Percentiles rank a stretch among this genome's conserved stretches.
Evolutionary conservation across 2,888 invertebrate species (phyloP).

Genomic region (Dryococelus australis): DNA sequence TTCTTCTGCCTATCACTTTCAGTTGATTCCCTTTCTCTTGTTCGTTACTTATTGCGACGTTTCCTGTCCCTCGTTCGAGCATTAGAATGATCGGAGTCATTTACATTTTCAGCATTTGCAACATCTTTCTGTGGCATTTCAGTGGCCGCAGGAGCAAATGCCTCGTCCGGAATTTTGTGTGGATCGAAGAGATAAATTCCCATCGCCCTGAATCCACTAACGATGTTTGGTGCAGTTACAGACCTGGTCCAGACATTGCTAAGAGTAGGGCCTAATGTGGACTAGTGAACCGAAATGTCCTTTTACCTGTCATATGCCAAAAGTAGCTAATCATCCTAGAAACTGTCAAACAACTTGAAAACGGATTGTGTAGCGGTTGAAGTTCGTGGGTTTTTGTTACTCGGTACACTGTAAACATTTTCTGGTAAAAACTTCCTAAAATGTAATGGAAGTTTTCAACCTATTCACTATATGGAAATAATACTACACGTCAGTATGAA

Average conservation of each 20-base stretch:
- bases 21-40: background rate
- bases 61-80: background rate
- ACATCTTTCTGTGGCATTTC: background rate
- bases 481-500: too few relatives aligned
- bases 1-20: background rate
- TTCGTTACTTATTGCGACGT: background rate
- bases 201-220: background rate
- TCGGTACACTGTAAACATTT: too few relatives aligned
- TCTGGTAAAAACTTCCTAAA: too few relatives aligned
- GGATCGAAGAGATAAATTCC: background rate
- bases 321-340: background rate
- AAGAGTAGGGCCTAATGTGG: background rate
- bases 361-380: background rate
- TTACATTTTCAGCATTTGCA: background rate
- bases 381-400: background rate
- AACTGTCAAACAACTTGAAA: background rate
- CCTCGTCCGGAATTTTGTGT: background rate
- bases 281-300: background rate
- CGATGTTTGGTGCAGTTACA: background rate
- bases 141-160: background rate
- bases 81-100: background rate
- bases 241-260: background rate
- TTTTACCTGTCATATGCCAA: background rate
- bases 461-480: too few relatives aligned
- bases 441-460: too few relatives aligned